Evolutionary conservation across 2,888 invertebrate species (phyloP).

Genomic region (Andrena flavipes): DNA sequence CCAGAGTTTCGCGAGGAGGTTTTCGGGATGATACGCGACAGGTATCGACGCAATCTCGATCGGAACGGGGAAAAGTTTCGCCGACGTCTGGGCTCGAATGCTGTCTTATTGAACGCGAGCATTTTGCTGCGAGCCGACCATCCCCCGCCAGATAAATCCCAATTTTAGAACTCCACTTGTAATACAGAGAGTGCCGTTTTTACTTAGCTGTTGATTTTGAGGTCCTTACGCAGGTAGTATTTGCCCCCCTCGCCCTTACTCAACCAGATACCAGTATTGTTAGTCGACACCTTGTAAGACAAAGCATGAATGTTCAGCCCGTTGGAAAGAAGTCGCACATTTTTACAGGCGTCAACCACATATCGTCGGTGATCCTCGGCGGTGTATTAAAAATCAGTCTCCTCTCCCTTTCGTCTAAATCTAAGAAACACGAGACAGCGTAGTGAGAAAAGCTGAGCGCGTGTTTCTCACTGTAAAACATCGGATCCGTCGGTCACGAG

Average conservation of each 20-base stretch:
- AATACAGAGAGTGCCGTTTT: constrained; percentile 70
- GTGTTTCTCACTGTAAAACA: neutral
- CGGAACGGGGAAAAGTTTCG: constrained; percentile 41
- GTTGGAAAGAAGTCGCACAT: constrained; percentile 46
- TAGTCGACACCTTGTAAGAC: constrained; percentile 73
- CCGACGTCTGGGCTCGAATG: constrained; percentile 56
- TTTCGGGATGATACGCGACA: too few species aligned
- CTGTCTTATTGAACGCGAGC: constrained; percentile 78
- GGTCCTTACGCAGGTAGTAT: constrained; percentile 73
- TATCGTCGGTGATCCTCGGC: constrained; percentile 44
- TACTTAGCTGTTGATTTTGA: constrained; percentile 68
- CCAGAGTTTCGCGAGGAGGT: too few species aligned
- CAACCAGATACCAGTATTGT: constrained; percentile 70
- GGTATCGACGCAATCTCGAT: constrained; percentile 17
- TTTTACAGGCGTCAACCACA: constrained; percentile 41
- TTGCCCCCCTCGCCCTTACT: constrained; percentile 63
- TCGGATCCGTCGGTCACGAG: neutral
- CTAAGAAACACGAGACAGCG: too few species aligned
- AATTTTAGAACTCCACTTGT: constrained; percentile 69
- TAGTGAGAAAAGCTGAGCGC: too few species aligned
- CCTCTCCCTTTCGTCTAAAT: too few species aligned
- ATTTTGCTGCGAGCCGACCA: constrained; percentile 80
- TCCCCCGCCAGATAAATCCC: constrained; percentile 72
- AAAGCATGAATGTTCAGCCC: constrained; percentile 69
- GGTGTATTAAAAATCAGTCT: neutral